Evolutionary conservation across 2,113 vertebrate species (phyloP), one percentile per base, ranked within the genome.

Genomic region (Prunella fulvescens): DNA sequence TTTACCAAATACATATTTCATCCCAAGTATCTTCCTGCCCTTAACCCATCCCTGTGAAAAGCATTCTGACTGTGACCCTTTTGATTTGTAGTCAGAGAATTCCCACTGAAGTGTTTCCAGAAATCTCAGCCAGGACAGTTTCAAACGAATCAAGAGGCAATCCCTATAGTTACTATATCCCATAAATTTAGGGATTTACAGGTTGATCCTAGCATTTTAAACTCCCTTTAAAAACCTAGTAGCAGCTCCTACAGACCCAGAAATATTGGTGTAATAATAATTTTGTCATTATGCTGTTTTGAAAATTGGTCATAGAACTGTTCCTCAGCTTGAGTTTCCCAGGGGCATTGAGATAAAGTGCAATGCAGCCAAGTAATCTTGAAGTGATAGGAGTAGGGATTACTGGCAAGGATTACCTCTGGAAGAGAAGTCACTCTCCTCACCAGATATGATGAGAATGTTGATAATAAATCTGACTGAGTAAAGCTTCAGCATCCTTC

Each of bases 391-490:
- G 77, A 91, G 25, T 40, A 89, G 60, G 86, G 94, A 93, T 92
- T 93, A 87, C 65, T 93, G 83, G n/a, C 73, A 86, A 61, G 57
- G 76, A 93, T 93, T 94, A 94, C 69, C 56, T 62, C 25, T 71
- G 69, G 40, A 95, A 83, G 50, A 76, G n/a, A 69, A 86, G 44
- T 92, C 69, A 40, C 35, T 73, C 92, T 84, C 76, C 53, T 82
- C 51, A 76, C 57, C 53, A 94, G 82, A 72, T 40, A 69, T 19
- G 79, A 88, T 88, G 54, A 86, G 72, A 88, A 83, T 83, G 70
- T 28, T 77, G 94, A 95, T 94, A 93, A 90, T 86, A 93, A 94
- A 94, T 92, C 80, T 94, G 80, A 45, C n/a, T 72, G 58, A 88
- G 64, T 60, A 88, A 77, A 88, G 20, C 42, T 92, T 86, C 83